Evolutionary conservation across 2,113 vertebrate species (phyloP).

Genomic region (Hippocampus barbouri): DNA sequence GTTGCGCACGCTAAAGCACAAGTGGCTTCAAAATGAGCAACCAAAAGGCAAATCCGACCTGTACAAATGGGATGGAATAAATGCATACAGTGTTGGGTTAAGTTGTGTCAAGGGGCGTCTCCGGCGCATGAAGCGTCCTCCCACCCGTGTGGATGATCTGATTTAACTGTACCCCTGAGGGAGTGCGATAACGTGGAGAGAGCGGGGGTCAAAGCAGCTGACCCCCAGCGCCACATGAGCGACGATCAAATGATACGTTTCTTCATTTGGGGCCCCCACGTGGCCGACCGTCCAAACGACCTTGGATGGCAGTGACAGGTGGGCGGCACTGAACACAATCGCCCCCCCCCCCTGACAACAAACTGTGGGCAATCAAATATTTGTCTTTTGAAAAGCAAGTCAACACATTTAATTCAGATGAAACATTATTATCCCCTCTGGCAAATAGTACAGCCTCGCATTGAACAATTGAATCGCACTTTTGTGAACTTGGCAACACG

Average conservation of each 20-base stretch:
- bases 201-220: background rate
- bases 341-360: background rate
- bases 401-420: background rate
- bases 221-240: background rate
- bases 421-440: too few species aligned
- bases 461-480: background rate
- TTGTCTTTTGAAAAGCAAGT: background rate
- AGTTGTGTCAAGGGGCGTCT: background rate
- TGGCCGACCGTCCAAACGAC: background rate
- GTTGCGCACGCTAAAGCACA: background rate
- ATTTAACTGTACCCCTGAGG: conserved; percentile 22
- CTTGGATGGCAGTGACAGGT: background rate
- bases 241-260: background rate
- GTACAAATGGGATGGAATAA: background rate
- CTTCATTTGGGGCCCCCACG: background rate
- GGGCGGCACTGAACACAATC: background rate
- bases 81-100: background rate
- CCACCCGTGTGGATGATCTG: background rate
- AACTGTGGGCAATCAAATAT: background rate
- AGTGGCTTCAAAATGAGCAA: too few species aligned
- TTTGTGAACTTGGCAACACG: background rate
- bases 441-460: background rate
- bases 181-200: background rate
- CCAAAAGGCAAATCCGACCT: background rate
- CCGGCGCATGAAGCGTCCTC: background rate